Conservation (phyloP, 2,797 vertebrate genomes). For the Chrosomus eos region DNA sequence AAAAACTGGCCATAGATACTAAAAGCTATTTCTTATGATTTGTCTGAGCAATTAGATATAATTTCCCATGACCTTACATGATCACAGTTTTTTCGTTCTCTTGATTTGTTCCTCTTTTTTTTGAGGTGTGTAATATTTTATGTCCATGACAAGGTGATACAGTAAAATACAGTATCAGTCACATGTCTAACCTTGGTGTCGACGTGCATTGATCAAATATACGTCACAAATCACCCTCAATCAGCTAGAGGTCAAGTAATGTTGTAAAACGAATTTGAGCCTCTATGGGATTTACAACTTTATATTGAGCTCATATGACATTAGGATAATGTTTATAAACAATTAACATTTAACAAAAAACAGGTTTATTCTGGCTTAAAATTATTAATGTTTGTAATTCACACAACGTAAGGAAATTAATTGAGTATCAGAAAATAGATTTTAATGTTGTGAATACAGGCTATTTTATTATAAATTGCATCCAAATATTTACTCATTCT, state of each 20-base stretch:
- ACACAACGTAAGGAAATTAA: not conserved
- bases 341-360: not conserved
- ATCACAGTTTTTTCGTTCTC: not conserved
- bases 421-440: not conserved
- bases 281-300: not conserved
- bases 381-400: not conserved
- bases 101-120: conserved; percentile 21
- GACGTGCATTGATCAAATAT: not conserved
- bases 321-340: not conserved
- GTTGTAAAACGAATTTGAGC: not conserved
- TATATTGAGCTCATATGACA: not conserved
- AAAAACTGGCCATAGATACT: not conserved
- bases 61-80: conserved; percentile 10
- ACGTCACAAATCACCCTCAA: not conserved
- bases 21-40: conserved; percentile 4
- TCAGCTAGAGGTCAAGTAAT: not conserved
- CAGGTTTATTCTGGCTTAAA: not conserved
- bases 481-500: not conserved
- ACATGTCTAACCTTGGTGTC: not conserved
- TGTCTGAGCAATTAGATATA: not conserved
- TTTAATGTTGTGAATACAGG: not conserved
- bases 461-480: not conserved
- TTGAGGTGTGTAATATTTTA: not conserved
- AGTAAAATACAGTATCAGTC: conserved; percentile 1
- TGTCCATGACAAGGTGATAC: not conserved